phyloP scores from a whole-genome alignment of 2,113 vertebrate genomes.

The Passer montanus region DNA sequence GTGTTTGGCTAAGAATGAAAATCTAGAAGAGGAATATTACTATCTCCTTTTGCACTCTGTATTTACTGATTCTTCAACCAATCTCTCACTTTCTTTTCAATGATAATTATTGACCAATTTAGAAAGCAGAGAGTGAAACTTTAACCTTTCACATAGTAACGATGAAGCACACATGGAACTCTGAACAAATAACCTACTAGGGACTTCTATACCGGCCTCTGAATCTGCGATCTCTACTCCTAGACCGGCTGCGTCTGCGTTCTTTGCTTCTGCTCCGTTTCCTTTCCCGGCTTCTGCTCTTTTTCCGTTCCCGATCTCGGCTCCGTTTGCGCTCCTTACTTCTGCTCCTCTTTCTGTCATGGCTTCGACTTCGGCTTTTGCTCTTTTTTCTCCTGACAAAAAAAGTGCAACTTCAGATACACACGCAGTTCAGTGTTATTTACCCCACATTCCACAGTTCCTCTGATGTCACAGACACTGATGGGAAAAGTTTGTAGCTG shows the following conservation, averaged over 20 bases:
- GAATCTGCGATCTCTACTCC: constrained; percentile 86
- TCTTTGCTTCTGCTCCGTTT: constrained; percentile 90
- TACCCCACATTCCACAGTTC: background rate
- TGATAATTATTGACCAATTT: background rate
- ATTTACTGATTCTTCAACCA: background rate
- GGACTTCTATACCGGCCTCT: constrained; percentile 89
- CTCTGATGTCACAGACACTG: background rate
- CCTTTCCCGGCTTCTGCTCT: constrained; percentile 87
- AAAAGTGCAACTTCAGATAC: background rate
- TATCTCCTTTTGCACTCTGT: background rate
- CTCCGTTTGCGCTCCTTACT: constrained; percentile 90
- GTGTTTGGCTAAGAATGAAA: background rate
- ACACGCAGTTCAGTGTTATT: background rate
- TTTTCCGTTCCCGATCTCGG: constrained; percentile 84
- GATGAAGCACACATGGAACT: background rate
- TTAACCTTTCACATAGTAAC: background rate
- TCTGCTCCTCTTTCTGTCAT: constrained; percentile 86
- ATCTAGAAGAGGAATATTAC: background rate
- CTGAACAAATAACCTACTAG: constrained; percentile 80
- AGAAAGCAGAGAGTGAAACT: background rate
- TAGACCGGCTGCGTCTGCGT: constrained; percentile 85
- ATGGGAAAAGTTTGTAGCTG: background rate
- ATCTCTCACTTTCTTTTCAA: background rate
- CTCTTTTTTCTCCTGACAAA: constrained; percentile 91
- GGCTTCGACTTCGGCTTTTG: constrained; percentile 89